phyloP scores from a whole-genome alignment of 2,888 invertebrate genomes.

The Luffia ferchaultella region DNA sequence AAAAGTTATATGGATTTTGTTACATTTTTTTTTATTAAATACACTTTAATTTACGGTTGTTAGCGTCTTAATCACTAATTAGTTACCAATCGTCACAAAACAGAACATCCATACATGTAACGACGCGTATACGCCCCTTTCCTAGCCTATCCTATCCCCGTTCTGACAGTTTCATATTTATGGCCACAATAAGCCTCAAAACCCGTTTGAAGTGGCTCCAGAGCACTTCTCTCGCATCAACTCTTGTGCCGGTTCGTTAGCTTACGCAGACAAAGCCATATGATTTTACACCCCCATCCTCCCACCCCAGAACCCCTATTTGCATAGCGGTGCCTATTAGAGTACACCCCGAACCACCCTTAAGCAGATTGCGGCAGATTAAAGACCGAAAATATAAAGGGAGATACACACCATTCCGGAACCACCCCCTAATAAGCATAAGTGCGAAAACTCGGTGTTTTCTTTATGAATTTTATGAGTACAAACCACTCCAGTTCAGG shows the following conservation, averaged over 20 bases:
- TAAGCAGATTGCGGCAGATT: conserved; percentile 64
- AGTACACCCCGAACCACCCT: background rate
- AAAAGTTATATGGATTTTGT: too few species aligned
- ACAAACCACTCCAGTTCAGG: background rate
- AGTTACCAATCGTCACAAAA: too few species aligned
- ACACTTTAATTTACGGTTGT: too few species aligned
- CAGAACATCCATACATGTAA: background rate
- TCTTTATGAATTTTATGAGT: conserved; percentile 42
- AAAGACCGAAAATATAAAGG: conserved; percentile 61
- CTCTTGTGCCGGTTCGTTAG: conserved; percentile 60
- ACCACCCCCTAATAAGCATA: conserved; percentile 41
- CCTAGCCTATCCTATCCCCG: background rate
- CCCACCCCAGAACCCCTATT: conserved; percentile 12
- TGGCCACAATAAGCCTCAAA: conserved; percentile 46
- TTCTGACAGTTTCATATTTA: conserved; percentile 51
- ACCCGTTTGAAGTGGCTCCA: conserved; percentile 42
- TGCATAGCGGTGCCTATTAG: background rate
- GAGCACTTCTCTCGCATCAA: conserved; percentile 54
- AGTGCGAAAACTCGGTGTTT: conserved; percentile 43
- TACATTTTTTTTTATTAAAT: too few species aligned
- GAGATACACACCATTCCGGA: conserved; percentile 29
- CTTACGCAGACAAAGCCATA: conserved; percentile 60
- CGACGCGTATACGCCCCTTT: background rate
- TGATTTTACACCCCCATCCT: conserved; percentile 44
- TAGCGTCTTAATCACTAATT: too few species aligned